Evolutionary conservation across 2,888 invertebrate genomes (phyloP), one percentile per base, ranked within the genome.

Genomic region (Drosophila mayaguana): DNA sequence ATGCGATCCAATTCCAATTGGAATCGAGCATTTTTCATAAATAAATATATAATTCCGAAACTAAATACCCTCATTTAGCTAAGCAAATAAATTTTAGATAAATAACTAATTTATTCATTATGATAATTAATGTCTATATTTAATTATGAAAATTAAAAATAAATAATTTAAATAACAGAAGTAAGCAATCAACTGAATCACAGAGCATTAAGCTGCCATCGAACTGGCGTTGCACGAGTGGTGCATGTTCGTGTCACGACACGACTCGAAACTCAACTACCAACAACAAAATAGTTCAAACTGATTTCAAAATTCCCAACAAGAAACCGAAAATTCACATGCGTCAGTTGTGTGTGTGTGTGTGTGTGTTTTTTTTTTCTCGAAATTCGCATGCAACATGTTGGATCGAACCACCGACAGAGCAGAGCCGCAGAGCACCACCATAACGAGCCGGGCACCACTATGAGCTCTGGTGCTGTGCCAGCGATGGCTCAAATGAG

Each of bases 401-500:
- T 80, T 78, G 67, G 83, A 64, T 77, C 80, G 57, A 80, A 74
- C 83, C 56, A 42, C 2, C 18, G 53, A 28, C 40, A 32, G 55
- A 16, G 54, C 54, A 3, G 34, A 12, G 34, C 5, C 5, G 59
- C 45, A 6, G 22, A 42, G 57, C 71, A 43, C 60, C 48, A 28
- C 62, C 54, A 50, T 38, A 45, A 5, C 59, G 28, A 40, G 60
- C 48, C 2, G 32, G 25, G 57, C 71, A 48, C 60, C 48, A 28
- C 62, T 38, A 59, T 46, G 56, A 59, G 62, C 61, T 20, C 64
- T 73, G 69, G 63, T 43, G 68, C 56, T 43, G 46, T 32, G 61
- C 61, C 62, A 50, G 5, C 56, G 20, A 11, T 60, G 61, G 74
- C 84, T 84, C 90, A 87, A 79, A 83, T 77, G 86, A 81, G 56